Base-by-base conservation (phyloP, 2,797 vertebrate genomes). In the Apogon hyalosoma region DNA sequence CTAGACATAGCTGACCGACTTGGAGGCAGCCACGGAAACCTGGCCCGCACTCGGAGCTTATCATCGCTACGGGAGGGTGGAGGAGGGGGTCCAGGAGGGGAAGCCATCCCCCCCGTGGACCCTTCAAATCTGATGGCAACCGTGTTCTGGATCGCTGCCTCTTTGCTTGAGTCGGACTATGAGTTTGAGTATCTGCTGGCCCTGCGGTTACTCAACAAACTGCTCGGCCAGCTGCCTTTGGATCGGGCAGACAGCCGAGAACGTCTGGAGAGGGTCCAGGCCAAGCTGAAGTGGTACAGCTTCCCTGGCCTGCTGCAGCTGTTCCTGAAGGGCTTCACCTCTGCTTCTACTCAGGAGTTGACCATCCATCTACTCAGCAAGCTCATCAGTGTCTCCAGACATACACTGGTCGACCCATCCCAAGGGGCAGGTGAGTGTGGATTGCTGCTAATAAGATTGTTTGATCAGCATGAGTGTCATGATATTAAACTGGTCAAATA, bases 281-380 rank as follows among this genome's bases (percentile, higher is more conserved):
- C 88, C 87, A 97, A 99, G 88, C 85, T 99, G 69, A 97, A 97
- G 69, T 99, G 98, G 98, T 97, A 92, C 89, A 98, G 95, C 80
- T 99, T 97, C 67, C 98, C 98, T 10, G 98, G 98, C 18, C 94
- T 99, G 82, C 96, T 99, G 77, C 97, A 98, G 84, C 96, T 99
- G 73, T 98, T 99, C 89, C 91, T 99, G 3, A 99, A 99, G 90
- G 98, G 98, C 70, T 99, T 99, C 92, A 99, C 98, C 88, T 99
- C 98, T 6, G 92, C 94, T 2, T 96, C 97, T 12, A 99, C 98
- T 0, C 97, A 98, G 77, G 98, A 99, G 92, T 97, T 99, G 92
- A 98, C 97, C 51, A 95, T 99, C 82, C 97, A 98, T 84, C 95
- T 99, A 69, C 96, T 99, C 77, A 97, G 97, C 87, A 98, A 96